Conservation (phyloP, 2,797 vertebrate genomes). For the Melanotaenia maccullochi region DNA sequence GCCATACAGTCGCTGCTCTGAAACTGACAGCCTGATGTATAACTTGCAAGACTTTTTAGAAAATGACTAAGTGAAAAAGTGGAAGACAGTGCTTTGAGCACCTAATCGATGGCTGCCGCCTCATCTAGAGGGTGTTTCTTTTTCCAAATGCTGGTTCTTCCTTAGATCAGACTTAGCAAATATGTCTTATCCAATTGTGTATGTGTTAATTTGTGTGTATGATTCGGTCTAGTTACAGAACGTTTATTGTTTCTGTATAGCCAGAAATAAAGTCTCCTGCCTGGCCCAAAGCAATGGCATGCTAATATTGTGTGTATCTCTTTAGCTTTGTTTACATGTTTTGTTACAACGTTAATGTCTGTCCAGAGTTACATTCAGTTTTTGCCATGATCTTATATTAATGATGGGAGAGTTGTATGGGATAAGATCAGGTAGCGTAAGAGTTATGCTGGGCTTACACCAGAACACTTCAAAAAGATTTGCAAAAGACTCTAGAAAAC, state of each 20-base stretch:
- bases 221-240: neutral
- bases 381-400: neutral
- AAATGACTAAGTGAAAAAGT: neutral
- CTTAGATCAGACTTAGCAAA: neutral
- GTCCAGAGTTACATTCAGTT: neutral
- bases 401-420: neutral
- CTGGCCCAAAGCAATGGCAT: neutral
- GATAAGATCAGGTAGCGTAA: neutral
- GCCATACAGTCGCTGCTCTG: neutral
- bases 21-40: constrained; percentile 18
- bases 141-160: neutral
- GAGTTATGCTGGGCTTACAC: too few species aligned
- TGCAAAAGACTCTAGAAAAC: too few species aligned
- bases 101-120: neutral
- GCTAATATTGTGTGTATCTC: neutral
- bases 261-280: neutral
- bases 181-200: neutral
- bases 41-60: neutral
- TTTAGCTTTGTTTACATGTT: neutral
- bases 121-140: neutral
- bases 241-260: neutral
- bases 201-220: neutral
- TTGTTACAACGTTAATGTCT: neutral
- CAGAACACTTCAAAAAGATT: too few species aligned
- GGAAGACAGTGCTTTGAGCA: neutral